phyloP scores from a whole-genome alignment of 2,113 vertebrate genomes.

The Plecotus auritus region DNA sequence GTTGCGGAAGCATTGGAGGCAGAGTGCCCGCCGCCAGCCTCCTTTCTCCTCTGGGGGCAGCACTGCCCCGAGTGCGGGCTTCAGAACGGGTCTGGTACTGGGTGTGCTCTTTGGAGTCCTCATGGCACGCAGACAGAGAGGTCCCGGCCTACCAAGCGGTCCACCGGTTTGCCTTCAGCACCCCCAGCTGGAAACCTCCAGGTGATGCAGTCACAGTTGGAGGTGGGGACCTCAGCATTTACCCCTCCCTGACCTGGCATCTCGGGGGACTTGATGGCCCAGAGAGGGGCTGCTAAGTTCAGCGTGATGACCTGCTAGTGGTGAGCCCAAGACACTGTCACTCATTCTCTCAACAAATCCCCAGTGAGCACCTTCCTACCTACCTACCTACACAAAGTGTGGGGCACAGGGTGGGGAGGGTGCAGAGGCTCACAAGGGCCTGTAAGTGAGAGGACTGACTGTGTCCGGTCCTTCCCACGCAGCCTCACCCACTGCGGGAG shows the following conservation, averaged over 20 bases:
- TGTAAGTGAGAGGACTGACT: no score
- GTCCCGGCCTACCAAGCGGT: not conserved
- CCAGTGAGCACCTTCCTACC: not conserved
- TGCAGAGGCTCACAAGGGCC: not conserved
- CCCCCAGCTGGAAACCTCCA: not conserved
- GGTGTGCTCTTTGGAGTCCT: not conserved
- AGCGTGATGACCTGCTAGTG: not conserved
- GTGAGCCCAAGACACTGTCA: not conserved
- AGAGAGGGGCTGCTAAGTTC: not conserved
- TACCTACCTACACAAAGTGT: no score
- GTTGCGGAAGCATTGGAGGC: not conserved
- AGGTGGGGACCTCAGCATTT: not conserved
- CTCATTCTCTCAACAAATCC: no score
- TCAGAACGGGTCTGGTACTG: not conserved
- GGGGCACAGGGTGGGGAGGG: fast-evolving
- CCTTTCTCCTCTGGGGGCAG: not conserved
- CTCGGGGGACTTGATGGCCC: not conserved
- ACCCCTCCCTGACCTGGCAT: not conserved
- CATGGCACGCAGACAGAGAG: not conserved
- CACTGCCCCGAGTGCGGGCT: fast-evolving
- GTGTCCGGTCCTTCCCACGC: not conserved
- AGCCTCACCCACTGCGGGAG: not conserved
- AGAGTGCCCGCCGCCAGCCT: fast-evolving
- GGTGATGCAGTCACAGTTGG: not conserved
- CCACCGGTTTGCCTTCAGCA: not conserved